Evolutionary conservation across 2,113 vertebrate species (phyloP).

Genomic region (Oenanthe oenanthe): DNA sequence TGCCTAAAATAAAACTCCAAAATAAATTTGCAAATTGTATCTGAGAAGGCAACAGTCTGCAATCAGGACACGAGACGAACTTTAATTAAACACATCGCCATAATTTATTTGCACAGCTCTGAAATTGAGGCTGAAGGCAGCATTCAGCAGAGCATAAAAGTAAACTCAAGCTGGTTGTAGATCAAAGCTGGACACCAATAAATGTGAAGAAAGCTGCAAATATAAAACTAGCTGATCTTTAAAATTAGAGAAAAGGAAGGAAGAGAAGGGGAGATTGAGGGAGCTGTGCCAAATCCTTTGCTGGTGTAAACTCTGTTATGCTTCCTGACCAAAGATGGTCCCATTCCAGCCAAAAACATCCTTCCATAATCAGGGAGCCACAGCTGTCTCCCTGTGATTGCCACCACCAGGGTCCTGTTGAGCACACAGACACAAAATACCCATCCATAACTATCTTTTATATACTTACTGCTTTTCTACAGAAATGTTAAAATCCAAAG

Average conservation of each 20-base stretch:
- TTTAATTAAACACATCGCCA: conserved; percentile 47
- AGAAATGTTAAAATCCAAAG: background rate
- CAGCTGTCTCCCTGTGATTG: background rate
- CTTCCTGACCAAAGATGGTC: background rate
- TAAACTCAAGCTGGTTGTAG: conserved; percentile 36
- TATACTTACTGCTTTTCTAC: background rate
- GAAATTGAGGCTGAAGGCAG: conserved; percentile 47
- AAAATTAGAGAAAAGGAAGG: background rate
- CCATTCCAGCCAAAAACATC: background rate
- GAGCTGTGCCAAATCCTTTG: background rate
- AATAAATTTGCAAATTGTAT: conserved; percentile 30
- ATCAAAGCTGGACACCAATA: conserved; percentile 46
- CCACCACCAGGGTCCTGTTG: background rate
- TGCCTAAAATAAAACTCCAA: background rate
- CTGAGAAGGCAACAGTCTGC: background rate
- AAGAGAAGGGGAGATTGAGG: background rate
- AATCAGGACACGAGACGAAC: background rate
- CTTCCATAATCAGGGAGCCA: background rate
- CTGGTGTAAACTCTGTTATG: background rate
- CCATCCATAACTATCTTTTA: background rate
- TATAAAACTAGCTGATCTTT: background rate
- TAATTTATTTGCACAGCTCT: conserved; percentile 55
- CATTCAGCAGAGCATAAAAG: conserved; percentile 55
- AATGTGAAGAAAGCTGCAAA: background rate
- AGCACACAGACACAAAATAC: background rate